A percentile compares a stretch with the other conserved stretches of the same genome.
Evolutionary conservation across 1,140 invertebrate species (phyloP).

Genomic region (Myzus persicae): DNA sequence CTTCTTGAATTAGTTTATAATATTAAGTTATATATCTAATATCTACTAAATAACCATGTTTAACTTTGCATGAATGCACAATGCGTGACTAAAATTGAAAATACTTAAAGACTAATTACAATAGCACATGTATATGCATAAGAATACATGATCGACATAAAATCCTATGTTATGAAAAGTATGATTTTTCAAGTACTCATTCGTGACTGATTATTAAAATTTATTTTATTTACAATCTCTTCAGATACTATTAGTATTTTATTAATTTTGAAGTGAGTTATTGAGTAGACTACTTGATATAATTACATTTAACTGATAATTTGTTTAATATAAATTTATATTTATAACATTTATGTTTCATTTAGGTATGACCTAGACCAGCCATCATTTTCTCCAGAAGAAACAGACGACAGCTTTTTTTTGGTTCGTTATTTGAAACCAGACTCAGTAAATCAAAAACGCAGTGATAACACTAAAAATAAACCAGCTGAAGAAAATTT

Average conservation of each 20-base stretch:
- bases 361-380: constrained; percentile 74
- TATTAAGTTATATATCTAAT: background rate
- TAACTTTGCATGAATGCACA: background rate
- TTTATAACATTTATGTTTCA: background rate
- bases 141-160: background rate
- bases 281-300: background rate
- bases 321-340: constrained; percentile 3
- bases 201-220: constrained; percentile 21
- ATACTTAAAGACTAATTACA: background rate
- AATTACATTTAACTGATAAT: constrained; percentile 25
- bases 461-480: constrained; percentile 38
- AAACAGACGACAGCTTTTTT: constrained; percentile 76
- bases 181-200: background rate
- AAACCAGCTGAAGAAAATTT: constrained; percentile 8
- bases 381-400: constrained; percentile 73
- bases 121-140: background rate
- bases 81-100: background rate
- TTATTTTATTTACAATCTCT: constrained; percentile 28
- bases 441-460: constrained; percentile 42
- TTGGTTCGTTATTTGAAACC: constrained; percentile 70
- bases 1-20: background rate
- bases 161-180: constrained; percentile 10
- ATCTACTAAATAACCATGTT: background rate
- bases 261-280: constrained; percentile 16
- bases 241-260: background rate